These are phyloP conservation scores for Cossypha dichroa DNA, from an alignment of 2,797 vertebrate species.

Conservation along the genomic window DNA sequence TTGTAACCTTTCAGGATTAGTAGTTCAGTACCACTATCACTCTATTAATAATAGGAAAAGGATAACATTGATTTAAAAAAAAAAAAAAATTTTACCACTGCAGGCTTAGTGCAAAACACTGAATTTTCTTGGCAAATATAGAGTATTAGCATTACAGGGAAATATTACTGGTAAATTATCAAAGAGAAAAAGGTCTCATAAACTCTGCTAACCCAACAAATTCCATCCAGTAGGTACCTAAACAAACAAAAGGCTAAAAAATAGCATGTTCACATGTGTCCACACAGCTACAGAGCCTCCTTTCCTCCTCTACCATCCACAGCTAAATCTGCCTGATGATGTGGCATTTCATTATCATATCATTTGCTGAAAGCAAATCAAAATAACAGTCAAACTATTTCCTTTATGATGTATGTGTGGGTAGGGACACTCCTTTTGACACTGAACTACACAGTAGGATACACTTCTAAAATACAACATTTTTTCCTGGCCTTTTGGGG, in stretches of 20 bases:
- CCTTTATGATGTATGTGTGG: neutral
- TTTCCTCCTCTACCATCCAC: neutral
- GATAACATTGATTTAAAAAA: accelerated
- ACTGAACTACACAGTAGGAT: neutral
- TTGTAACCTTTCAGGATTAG: neutral
- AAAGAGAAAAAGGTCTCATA: neutral
- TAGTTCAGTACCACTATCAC: neutral
- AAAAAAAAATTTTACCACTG: neutral
- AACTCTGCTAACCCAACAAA: neutral
- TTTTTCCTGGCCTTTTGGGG: neutral
- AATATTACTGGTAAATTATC: neutral
- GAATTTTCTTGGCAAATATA: neutral
- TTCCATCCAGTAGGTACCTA: neutral
- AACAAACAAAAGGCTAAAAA: neutral
- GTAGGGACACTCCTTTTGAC: neutral
- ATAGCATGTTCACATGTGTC: accelerated
- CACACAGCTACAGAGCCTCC: neutral
- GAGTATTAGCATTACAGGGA: neutral
- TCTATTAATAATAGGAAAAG: neutral
- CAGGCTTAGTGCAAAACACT: neutral
- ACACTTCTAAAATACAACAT: neutral
- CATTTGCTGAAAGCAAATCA: neutral
- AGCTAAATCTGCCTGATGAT: neutral
- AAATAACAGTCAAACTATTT: neutral
- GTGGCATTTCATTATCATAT: neutral